Conservation (phyloP, 2,888 invertebrate species). For the Odontothrips loti region DNA sequence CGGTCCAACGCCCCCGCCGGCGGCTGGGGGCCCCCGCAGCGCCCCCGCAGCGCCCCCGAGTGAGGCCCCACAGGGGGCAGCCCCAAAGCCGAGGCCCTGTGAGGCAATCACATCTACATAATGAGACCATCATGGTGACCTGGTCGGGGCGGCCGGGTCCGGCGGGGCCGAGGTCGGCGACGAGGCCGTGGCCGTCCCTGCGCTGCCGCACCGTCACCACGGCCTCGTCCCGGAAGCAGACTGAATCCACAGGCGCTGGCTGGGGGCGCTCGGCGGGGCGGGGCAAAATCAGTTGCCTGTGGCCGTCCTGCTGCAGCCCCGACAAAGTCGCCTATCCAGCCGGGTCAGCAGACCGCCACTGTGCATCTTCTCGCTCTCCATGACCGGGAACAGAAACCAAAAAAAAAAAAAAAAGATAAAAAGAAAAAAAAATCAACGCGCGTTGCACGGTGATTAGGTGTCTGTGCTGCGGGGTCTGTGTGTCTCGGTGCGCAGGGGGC, state of each 20-base stretch:
- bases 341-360: too few species aligned
- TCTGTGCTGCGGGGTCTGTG: neutral
- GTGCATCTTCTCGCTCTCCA: too few species aligned
- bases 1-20: neutral
- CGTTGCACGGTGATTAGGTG: too few species aligned
- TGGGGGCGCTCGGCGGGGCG: neutral
- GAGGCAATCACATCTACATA: conserved; percentile 21
- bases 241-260: too few species aligned
- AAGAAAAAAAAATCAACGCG: too few species aligned
- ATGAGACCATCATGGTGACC: conserved; percentile 21
- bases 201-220: neutral
- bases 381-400: too few species aligned
- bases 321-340: too few species aligned
- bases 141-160: neutral
- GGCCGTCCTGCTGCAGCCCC: neutral
- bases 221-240: too few species aligned
- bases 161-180: neutral
- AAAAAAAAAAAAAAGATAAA: too few species aligned
- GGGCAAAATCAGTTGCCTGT: conserved; percentile 7
- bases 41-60: neutral
- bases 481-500: too few species aligned
- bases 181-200: neutral
- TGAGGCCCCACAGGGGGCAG: neutral
- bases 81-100: neutral
- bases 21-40: neutral